Conservation (phyloP, 1,140 invertebrate species). For the Apolygus lucorum region DNA sequence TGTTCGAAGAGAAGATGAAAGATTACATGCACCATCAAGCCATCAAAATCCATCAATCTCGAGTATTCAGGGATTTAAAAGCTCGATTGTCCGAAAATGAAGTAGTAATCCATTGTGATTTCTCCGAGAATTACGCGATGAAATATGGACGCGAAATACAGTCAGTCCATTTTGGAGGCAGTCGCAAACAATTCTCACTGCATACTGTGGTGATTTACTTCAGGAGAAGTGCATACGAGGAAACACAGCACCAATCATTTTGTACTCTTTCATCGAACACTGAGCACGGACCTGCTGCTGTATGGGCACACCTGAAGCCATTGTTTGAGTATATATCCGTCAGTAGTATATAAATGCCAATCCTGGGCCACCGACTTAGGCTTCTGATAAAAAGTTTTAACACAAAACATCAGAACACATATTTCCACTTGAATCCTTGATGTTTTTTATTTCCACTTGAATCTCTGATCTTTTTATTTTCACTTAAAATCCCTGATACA, state of each 20-base stretch:
- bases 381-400: too few species aligned
- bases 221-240: constrained; percentile 2
- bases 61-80: neutral
- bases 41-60: neutral
- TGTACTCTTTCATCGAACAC: constrained; percentile 37
- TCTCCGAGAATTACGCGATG: constrained; percentile 36
- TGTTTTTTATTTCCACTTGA: too few species aligned
- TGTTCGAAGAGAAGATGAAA: neutral
- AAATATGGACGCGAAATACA: constrained; percentile 38
- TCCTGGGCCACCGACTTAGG: too few species aligned
- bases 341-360: too few species aligned
- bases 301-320: constrained; percentile 37
- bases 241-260: constrained; percentile 28
- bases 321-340: constrained; percentile 29
- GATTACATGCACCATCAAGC: neutral
- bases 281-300: constrained; percentile 36
- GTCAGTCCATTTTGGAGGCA: constrained; percentile 35
- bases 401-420: too few species aligned
- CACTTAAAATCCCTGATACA: too few species aligned
- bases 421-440: too few species aligned
- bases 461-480: too few species aligned
- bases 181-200: constrained; percentile 35
- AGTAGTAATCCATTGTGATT: constrained; percentile 36
- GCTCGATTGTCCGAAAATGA: constrained; percentile 16
- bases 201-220: constrained; percentile 37